Conservation (phyloP, 2,797 vertebrate species). For the Channallabes apus region DNA sequence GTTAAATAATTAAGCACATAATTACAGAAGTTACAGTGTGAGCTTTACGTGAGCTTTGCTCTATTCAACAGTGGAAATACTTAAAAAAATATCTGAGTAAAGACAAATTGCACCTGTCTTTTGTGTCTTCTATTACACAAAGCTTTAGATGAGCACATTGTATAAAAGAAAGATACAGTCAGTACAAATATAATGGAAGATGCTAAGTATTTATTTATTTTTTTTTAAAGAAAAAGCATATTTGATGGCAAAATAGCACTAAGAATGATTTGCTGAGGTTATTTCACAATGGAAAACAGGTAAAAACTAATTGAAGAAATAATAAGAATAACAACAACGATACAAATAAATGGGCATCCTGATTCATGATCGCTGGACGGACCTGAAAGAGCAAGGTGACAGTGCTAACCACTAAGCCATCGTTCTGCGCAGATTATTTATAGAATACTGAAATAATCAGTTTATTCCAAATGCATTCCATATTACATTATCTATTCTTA, state of each 20-base stretch:
- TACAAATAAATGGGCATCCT: too few species aligned
- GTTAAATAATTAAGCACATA: slow-evolving; percentile 48
- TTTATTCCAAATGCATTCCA: background rate
- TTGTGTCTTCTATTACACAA: background rate
- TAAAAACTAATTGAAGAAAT: background rate
- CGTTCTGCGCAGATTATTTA: background rate
- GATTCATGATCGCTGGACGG: too few species aligned
- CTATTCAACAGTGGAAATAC: slow-evolving; percentile 31
- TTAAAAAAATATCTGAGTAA: slow-evolving; percentile 21
- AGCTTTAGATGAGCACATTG: slow-evolving; percentile 21
- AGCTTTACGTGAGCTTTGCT: slow-evolving; percentile 26
- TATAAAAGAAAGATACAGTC: background rate
- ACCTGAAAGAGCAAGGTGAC: too few species aligned
- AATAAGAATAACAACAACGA: too few species aligned
- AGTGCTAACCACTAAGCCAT: too few species aligned
- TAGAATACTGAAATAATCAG: background rate
- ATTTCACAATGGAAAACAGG: background rate
- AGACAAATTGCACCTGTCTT: slow-evolving; percentile 37
- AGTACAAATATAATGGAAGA: background rate
- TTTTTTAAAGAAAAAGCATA: too few species aligned
- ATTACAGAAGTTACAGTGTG: slow-evolving; percentile 41
- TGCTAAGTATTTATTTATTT: too few species aligned
- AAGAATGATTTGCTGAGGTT: background rate
- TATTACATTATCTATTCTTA: background rate
- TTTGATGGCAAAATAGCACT: background rate